These are phyloP conservation scores for Esox niger DNA, from an alignment of 2,113 vertebrate species.

Conservation along the genomic window DNA sequence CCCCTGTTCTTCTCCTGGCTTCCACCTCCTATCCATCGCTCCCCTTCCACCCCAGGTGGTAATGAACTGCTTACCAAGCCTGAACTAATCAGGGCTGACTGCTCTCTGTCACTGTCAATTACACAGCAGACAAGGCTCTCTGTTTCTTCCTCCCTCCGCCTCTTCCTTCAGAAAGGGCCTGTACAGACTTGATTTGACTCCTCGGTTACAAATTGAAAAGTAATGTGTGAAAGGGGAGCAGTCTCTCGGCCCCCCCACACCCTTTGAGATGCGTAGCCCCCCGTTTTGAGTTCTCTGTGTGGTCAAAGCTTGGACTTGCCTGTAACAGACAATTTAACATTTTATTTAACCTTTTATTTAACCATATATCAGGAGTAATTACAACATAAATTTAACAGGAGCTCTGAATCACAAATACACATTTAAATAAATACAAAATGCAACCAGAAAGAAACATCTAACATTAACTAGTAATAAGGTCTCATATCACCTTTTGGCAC, in stretches of 20 bases:
- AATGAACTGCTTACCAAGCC: conserved; percentile 76
- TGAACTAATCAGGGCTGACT: conserved; percentile 79
- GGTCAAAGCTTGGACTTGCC: conserved; percentile 10
- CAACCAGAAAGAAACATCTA: too few species aligned
- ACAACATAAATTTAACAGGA: too few species aligned
- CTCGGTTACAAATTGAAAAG: conserved; percentile 71
- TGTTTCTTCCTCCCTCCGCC: conserved; percentile 36
- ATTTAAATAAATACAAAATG: too few species aligned
- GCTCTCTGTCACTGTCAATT: conserved; percentile 78
- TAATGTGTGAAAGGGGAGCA: conserved; percentile 55
- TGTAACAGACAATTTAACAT: conserved; percentile 18
- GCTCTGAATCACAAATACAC: too few species aligned
- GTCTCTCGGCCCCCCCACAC: conserved; percentile 8
- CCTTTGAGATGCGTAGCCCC: not conserved
- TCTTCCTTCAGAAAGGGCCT: conserved; percentile 20
- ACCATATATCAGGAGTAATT: too few species aligned
- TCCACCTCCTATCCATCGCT: not conserved
- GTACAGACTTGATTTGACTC: conserved; percentile 44
- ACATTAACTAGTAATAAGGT: too few species aligned
- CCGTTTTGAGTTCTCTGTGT: not conserved
- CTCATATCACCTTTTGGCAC: too few species aligned
- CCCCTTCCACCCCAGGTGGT: conserved; percentile 50
- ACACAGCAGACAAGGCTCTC: conserved; percentile 52
- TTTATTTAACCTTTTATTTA: too few species aligned
- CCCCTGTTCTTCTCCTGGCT: not conserved